Evolutionary conservation across 2,113 vertebrate genomes (phyloP).

Genomic region (Dasyurus viverrinus): DNA sequence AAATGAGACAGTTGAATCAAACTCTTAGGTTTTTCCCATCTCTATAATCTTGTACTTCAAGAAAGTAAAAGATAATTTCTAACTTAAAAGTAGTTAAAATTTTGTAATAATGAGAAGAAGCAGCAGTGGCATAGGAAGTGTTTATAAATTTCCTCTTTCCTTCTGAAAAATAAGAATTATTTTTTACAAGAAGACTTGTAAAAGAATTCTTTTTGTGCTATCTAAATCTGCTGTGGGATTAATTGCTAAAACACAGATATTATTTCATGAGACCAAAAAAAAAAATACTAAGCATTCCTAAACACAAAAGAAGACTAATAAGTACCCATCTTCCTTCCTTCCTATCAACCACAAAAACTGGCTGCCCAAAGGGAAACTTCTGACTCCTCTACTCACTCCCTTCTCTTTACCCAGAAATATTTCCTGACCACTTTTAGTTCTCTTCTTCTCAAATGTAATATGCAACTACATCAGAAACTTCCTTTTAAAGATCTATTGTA

Average conservation of each 20-base stretch:
- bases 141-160: neutral
- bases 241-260: neutral
- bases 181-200: neutral
- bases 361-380: neutral
- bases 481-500: neutral
- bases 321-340: neutral
- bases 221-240: neutral
- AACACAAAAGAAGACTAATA: neutral
- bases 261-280: neutral
- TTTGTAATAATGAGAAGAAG: neutral
- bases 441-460: slow-evolving; percentile 10
- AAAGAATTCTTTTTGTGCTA: neutral
- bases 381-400: neutral
- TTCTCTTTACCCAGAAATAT: neutral
- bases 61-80: neutral
- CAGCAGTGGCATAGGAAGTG: neutral
- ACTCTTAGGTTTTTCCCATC: neutral
- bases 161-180: neutral
- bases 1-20: neutral
- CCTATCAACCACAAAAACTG: neutral
- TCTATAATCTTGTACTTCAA: neutral
- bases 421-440: neutral
- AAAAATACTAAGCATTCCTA: neutral
- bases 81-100: neutral
- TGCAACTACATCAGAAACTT: neutral